Percentiles rank a stretch among this genome's conserved stretches.
These are phyloP conservation scores for Anolis carolinensis DNA, from an alignment of 2,113 vertebrate genomes.

Conservation along the genomic window DNA sequence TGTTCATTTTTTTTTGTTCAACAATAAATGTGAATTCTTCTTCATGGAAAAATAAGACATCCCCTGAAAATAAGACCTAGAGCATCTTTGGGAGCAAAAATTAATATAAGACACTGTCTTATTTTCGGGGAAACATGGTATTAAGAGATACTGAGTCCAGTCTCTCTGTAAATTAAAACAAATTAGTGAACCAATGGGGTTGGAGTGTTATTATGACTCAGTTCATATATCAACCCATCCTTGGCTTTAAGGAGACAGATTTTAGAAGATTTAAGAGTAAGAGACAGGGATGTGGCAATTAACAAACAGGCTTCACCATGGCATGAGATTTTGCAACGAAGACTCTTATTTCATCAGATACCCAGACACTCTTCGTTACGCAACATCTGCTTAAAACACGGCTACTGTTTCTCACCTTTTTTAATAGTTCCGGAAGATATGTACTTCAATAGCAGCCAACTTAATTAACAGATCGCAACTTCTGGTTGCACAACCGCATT, in stretches of 20 bases:
- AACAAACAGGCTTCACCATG: neutral
- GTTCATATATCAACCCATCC: neutral
- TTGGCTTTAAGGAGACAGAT: neutral
- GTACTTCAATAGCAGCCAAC: neutral
- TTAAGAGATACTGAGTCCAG: neutral
- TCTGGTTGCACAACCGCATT: neutral
- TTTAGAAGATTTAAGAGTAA: neutral
- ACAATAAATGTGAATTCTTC: too few relatives aligned
- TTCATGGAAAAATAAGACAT: too few relatives aligned
- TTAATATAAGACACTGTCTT: too few relatives aligned
- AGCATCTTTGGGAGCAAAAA: too few relatives aligned
- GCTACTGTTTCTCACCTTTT: neutral
- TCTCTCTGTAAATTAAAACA: neutral
- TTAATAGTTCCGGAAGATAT: neutral
- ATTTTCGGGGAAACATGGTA: too few relatives aligned
- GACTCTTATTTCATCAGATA: neutral
- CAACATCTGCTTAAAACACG: neutral
- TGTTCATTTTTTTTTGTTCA: too few relatives aligned
- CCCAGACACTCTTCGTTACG: neutral
- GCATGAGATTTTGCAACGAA: neutral
- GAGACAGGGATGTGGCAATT: neutral
- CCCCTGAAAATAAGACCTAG: too few relatives aligned
- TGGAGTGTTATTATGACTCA: neutral
- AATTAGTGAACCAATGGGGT: neutral
- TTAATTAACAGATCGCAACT: accelerated